These are phyloP conservation scores for Dromococcyx pavoninus DNA, from an alignment of 2,797 vertebrate species.

Conservation along the genomic window DNA sequence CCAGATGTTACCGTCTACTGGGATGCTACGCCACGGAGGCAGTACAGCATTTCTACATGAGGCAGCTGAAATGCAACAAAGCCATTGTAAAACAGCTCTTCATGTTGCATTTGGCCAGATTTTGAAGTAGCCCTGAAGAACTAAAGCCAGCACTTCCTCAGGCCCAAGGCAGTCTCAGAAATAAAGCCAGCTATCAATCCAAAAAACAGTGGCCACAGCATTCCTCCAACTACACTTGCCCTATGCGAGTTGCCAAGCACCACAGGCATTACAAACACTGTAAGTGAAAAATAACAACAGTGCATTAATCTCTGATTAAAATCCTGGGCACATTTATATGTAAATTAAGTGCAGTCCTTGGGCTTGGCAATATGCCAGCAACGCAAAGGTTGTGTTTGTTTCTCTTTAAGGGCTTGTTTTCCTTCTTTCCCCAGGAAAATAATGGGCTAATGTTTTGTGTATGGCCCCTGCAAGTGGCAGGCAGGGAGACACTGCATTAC, in stretches of 20 bases:
- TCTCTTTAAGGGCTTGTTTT: conserved; percentile 23
- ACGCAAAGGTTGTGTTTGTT: neutral
- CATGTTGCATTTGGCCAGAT: fast-evolving
- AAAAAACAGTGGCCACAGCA: neutral
- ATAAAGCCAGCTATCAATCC: neutral
- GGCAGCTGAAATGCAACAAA: neutral
- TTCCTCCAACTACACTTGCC: neutral
- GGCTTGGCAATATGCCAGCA: neutral
- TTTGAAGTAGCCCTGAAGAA: neutral
- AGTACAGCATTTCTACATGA: neutral
- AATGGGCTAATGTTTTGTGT: neutral
- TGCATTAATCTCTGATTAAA: conserved; percentile 40
- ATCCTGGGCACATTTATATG: conserved; percentile 33
- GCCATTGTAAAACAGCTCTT: neutral
- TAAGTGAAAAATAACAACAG: conserved; percentile 41
- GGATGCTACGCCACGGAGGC: neutral
- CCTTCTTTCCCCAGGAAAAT: conserved; percentile 12
- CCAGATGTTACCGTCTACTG: neutral
- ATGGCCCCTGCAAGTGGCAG: neutral
- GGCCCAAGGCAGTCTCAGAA: neutral
- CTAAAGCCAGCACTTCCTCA: neutral
- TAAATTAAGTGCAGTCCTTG: conserved; percentile 37
- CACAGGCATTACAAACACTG: neutral
- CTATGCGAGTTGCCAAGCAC: neutral
- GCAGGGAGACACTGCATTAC: neutral